Base-by-base conservation (phyloP, 2,113 vertebrate genomes). In the Leptobrachium ailaonicum region DNA sequence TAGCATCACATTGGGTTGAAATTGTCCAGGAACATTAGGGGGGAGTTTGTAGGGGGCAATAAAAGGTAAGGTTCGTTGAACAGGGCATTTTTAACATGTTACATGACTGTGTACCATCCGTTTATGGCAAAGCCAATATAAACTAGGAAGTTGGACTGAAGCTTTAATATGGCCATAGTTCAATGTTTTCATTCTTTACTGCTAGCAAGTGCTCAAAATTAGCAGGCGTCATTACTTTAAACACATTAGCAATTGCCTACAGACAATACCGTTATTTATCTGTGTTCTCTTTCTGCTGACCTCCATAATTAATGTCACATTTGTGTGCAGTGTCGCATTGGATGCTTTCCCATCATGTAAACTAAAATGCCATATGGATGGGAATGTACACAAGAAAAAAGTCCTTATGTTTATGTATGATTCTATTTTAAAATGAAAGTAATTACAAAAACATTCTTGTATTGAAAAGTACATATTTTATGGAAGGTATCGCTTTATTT, bases 251-350 rank as follows among this genome's bases (percentile, higher is more conserved):
- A 69, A 77, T 77, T 58, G 66, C 41, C 75, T 45, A 42, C 50
- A 54, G 45, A 76, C 41, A 2, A 53, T 66, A 44, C 66, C 66
- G 50, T 77, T 77, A 77, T 69, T 60, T 77, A 69, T 77, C 53
- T 54, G 32, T 44, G n/a, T 77, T 77, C 47, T 69, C 11, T 67
- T 68, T 68, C 47, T 66, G 42, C 75, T 76, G 64, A 76, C 75
- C 75, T 67, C 75, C 75, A 58, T 77, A 77, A 77, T 77, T 77
- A 69, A 60, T 69, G 66, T 77, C 50, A 77, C 66, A 69, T 70
- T 69, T 70, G 75, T 69, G 41, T 77, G 75, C 75, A 69, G 66
- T 70, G 66, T 77, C 41, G 54, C 75, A 77, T 70, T 77, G 50
- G 60, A 70, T 77, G 66, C 66, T 70, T 69, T 77, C 66, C 68